phyloP scores from a whole-genome alignment of 2,797 vertebrate genomes.

The Channallabes apus region DNA sequence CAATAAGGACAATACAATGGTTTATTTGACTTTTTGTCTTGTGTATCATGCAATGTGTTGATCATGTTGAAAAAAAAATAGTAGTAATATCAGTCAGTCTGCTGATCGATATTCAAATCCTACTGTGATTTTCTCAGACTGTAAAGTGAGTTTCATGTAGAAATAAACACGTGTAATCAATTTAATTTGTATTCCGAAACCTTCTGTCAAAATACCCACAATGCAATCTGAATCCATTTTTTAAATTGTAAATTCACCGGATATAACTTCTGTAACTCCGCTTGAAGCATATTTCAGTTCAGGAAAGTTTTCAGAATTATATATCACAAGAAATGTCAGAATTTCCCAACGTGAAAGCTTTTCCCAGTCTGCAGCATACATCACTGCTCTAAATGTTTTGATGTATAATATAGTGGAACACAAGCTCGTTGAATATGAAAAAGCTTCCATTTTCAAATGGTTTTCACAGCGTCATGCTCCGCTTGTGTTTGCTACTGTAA shows the following conservation, averaged over 20 bases:
- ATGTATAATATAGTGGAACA: background rate
- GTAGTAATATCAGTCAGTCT: background rate
- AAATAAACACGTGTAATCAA: background rate
- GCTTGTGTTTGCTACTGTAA: slow-evolving; percentile 4
- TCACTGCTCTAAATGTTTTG: background rate
- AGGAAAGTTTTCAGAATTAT: background rate
- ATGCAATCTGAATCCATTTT: background rate
- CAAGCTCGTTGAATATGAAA: slow-evolving; percentile 9
- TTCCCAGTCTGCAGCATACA: background rate
- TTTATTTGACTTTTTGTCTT: background rate
- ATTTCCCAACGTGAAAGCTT: too few species aligned
- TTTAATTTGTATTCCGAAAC: background rate
- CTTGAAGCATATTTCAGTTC: background rate
- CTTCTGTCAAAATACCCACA: background rate
- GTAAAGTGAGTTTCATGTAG: background rate
- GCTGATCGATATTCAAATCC: background rate
- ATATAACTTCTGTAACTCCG: background rate
- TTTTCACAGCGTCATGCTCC: background rate
- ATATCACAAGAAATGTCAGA: background rate
- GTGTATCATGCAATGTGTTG: background rate
- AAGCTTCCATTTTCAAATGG: background rate
- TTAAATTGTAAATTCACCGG: background rate
- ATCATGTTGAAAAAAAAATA: background rate
- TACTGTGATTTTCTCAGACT: background rate
- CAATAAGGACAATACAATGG: background rate